phyloP scores from a whole-genome alignment of 1,140 invertebrate genomes.

The Tetragnatha versicolor region DNA sequence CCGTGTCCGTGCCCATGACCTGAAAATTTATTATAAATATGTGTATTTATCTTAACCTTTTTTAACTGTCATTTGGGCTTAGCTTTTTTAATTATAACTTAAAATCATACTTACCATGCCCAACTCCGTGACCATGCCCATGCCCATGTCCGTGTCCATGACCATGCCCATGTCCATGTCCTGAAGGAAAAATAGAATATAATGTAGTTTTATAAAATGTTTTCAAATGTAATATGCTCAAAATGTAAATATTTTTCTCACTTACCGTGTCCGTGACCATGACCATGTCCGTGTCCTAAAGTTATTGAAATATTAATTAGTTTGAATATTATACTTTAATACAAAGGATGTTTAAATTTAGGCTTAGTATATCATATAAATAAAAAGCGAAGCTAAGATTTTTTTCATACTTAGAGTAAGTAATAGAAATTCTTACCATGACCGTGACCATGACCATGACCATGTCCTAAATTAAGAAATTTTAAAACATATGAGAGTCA shows the following conservation, averaged over 20 bases:
- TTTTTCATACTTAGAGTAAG: no score
- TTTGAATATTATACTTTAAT: no score
- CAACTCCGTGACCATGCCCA: background rate
- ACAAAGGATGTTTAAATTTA: no score
- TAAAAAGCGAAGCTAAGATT: no score
- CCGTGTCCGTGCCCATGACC: background rate
- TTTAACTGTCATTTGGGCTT: no score
- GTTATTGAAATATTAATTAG: no score
- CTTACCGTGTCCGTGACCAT: conserved; percentile 5
- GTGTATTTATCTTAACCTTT: no score
- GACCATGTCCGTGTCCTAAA: conserved; percentile 2
- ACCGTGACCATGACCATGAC: background rate
- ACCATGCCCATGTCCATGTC: conserved; percentile 8
- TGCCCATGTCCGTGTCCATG: conserved; percentile 2
- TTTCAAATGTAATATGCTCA: no score
- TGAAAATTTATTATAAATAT: background rate
- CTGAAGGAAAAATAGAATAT: no score
- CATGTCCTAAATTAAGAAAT: background rate
- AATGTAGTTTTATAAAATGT: no score
- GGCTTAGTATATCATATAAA: no score
- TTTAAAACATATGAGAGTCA: no score
- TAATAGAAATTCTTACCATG: background rate
- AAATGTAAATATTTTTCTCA: background rate
- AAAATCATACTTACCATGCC: background rate
- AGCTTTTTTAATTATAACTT: background rate